These are phyloP conservation scores for Lasioglossum oenotherae DNA, from an alignment of 2,888 invertebrate genomes.

Conservation along the genomic window DNA sequence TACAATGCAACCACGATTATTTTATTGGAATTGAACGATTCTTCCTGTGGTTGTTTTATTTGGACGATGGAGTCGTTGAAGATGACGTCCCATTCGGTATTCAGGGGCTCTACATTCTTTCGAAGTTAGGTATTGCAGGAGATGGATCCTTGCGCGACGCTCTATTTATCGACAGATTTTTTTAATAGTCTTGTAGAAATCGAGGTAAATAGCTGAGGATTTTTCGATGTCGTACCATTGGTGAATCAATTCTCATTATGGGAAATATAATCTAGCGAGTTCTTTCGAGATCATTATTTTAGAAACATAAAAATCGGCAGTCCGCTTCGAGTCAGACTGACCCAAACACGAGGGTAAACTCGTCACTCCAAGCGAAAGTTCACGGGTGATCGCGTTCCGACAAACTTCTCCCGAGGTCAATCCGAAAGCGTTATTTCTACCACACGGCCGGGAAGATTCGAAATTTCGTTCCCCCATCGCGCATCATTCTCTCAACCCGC, in stretches of 20 bases:
- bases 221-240: background rate
- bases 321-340: background rate
- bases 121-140: background rate
- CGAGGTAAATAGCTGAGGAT: background rate
- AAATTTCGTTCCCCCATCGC: slow-evolving; percentile 47
- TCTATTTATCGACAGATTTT: background rate
- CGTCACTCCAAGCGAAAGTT: background rate
- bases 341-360: background rate
- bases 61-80: background rate
- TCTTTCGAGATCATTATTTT: background rate
- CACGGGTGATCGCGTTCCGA: background rate
- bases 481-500: slow-evolving; percentile 38
- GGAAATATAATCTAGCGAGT: background rate
- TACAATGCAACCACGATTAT: background rate
- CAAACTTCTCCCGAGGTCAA: background rate
- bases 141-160: background rate
- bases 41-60: background rate
- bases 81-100: background rate
- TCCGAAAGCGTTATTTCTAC: slow-evolving; percentile 27
- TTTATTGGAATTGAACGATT: background rate
- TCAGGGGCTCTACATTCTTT: too few species aligned
- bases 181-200: background rate
- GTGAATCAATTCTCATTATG: background rate
- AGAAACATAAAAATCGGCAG: background rate
- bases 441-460: slow-evolving; percentile 3